phyloP scores from a whole-genome alignment of 2,113 vertebrate genomes.

The Australoheros scitulus region DNA sequence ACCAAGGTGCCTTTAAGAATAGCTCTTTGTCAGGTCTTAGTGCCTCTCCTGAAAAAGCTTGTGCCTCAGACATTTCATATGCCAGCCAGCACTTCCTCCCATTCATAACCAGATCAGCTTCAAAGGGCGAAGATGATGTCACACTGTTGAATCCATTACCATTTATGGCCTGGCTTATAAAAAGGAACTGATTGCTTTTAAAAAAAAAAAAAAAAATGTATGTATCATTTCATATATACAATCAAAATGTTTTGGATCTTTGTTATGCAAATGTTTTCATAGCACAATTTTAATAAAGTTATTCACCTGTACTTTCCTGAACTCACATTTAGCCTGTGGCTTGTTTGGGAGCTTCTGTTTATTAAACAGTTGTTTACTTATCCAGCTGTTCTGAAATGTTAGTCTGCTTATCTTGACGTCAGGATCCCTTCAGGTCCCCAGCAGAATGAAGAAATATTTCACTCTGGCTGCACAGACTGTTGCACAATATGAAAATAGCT shows the following conservation, averaged over 20 bases:
- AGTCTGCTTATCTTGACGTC: not conserved
- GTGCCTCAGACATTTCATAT: not conserved
- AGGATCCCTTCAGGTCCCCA: not conserved
- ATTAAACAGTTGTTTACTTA: not conserved
- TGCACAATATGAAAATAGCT: not conserved
- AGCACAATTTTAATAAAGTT: not conserved
- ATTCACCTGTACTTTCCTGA: not conserved
- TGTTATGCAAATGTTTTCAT: not conserved
- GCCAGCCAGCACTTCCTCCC: not conserved
- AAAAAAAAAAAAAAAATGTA: no score
- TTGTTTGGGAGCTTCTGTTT: not conserved
- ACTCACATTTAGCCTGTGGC: not conserved
- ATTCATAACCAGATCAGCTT: not conserved
- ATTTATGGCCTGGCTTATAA: not conserved
- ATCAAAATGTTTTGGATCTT: not conserved
- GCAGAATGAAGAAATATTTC: not conserved
- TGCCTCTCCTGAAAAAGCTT: not conserved
- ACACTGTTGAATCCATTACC: not conserved
- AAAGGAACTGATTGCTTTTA: not conserved
- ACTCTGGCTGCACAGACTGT: not conserved
- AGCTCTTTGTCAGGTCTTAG: not conserved
- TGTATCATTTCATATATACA: not conserved
- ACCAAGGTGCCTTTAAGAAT: not conserved
- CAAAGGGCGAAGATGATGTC: not conserved
- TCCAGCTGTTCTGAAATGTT: not conserved